These are phyloP conservation scores for Podilymbus podiceps DNA, from an alignment of 2,113 vertebrate species.

Conservation along the genomic window DNA sequence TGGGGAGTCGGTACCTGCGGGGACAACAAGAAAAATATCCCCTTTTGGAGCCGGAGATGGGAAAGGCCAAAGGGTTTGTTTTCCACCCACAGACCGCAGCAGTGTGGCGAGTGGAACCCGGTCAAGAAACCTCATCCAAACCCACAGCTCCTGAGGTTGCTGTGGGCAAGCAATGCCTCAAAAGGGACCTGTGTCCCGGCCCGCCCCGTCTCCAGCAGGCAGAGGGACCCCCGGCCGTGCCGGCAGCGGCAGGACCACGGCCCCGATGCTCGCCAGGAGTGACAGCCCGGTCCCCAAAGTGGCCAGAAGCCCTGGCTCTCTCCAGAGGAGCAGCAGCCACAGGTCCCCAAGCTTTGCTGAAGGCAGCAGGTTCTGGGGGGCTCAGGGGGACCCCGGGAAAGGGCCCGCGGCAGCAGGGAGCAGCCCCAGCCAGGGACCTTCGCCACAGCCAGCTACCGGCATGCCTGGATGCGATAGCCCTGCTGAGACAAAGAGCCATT, in stretches of 20 bases:
- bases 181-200: not conserved
- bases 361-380: not conserved
- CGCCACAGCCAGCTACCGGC: not conserved
- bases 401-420: not conserved
- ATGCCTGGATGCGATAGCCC: fast-evolving
- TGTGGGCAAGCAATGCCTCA: not conserved
- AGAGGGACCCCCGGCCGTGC: not conserved
- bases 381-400: not conserved
- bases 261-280: fast-evolving
- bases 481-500: slow-evolving; percentile 43
- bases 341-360: not conserved
- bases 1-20: not conserved
- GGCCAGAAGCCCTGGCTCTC: not conserved
- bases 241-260: fast-evolving
- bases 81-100: not conserved
- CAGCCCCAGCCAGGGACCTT: not conserved
- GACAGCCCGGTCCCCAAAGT: not conserved
- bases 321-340: not conserved
- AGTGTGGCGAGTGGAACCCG: not conserved
- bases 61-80: not conserved
- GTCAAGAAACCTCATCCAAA: not conserved
- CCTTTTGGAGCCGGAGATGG: fast-evolving
- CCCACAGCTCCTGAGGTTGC: not conserved
- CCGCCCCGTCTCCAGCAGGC: not conserved
- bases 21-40: not conserved